phyloP scores from a whole-genome alignment of 2,797 vertebrate genomes.

The Microctenopoma steveboyesi region DNA sequence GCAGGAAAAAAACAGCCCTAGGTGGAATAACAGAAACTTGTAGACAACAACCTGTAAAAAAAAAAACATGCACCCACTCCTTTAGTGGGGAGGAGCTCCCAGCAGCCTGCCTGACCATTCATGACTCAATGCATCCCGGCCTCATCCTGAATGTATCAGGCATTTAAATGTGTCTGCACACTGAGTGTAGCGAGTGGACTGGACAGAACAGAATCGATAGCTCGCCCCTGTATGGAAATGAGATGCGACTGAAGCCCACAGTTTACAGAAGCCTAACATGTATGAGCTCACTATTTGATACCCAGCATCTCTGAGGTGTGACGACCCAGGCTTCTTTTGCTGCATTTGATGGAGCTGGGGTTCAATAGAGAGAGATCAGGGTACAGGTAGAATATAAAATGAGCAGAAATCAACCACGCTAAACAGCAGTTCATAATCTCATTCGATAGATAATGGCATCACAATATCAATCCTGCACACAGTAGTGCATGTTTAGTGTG shows the following conservation, averaged over 20 bases:
- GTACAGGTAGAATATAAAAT: conserved; percentile 18
- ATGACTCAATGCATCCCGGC: conserved; percentile 60
- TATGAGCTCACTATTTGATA: conserved; percentile 11
- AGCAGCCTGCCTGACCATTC: conserved; percentile 31
- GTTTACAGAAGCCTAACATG: conserved; percentile 23
- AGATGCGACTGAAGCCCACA: conserved; percentile 38
- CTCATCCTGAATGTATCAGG: conserved; percentile 69
- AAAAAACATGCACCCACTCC: conserved; percentile 30
- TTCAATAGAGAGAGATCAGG: conserved; percentile 1
- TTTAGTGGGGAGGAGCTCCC: conserved; percentile 45
- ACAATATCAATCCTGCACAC: conserved; percentile 10
- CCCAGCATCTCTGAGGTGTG: conserved; percentile 28
- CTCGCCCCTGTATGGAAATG: conserved; percentile 61
- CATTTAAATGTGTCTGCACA: conserved; percentile 64
- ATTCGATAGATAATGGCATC: background rate
- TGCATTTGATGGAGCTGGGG: conserved; percentile 17
- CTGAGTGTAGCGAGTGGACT: conserved; percentile 52
- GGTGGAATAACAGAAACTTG: conserved; percentile 13
- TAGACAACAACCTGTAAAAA: background rate
- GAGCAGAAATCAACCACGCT: background rate
- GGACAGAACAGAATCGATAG: conserved; percentile 68
- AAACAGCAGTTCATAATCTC: background rate
- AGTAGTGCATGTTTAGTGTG: conserved; percentile 10
- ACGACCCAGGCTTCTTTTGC: conserved; percentile 9
- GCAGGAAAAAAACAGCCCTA: conserved; percentile 22